Percentiles rank a stretch among this genome's conserved stretches.
These are phyloP conservation scores for Strigamia maritima DNA, from an alignment of 2,888 invertebrate genomes.

Conservation along the genomic window DNA sequence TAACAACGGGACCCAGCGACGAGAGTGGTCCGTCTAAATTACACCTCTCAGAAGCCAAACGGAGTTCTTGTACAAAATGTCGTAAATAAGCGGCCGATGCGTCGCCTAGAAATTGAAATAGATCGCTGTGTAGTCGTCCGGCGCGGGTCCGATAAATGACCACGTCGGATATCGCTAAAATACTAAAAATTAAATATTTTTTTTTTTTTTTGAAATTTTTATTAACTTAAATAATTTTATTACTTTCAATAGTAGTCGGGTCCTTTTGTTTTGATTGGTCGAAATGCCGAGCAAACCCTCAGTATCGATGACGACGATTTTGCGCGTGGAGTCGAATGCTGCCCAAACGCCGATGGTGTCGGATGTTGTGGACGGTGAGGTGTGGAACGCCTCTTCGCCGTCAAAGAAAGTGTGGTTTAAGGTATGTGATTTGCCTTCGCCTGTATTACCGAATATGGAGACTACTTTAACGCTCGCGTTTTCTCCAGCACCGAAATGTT, in stretches of 20 bases:
- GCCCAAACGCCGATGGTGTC: slow-evolving; percentile 78
- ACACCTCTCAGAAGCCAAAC: slow-evolving; percentile 51
- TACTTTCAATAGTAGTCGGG: slow-evolving; percentile 67
- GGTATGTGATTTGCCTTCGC: slow-evolving; percentile 77
- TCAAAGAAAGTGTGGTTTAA: slow-evolving; percentile 70
- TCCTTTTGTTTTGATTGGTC: slow-evolving; percentile 62
- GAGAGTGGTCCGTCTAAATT: slow-evolving; percentile 58
- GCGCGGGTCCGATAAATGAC: slow-evolving; percentile 72
- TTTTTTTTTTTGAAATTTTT: too few species aligned
- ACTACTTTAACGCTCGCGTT: slow-evolving; percentile 65
- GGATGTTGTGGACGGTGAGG: slow-evolving; percentile 65
- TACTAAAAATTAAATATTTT: slow-evolving; percentile 35
- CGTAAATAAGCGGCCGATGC: slow-evolving; percentile 71
- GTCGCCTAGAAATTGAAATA: slow-evolving; percentile 72
- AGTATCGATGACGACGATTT: slow-evolving; percentile 71
- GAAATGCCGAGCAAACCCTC: slow-evolving; percentile 71
- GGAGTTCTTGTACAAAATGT: slow-evolving; percentile 62
- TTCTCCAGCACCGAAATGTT: slow-evolving; percentile 49
- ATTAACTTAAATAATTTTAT: too few species aligned
- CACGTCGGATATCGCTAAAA: slow-evolving; percentile 70
- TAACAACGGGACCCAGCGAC: slow-evolving; percentile 67
- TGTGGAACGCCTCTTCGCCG: slow-evolving; percentile 63
- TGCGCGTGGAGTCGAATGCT: slow-evolving; percentile 64
- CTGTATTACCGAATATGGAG: slow-evolving; percentile 79
- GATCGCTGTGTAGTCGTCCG: slow-evolving; percentile 69